phyloP scores from a whole-genome alignment of 2,113 vertebrate species.

The Cathartes aura region DNA sequence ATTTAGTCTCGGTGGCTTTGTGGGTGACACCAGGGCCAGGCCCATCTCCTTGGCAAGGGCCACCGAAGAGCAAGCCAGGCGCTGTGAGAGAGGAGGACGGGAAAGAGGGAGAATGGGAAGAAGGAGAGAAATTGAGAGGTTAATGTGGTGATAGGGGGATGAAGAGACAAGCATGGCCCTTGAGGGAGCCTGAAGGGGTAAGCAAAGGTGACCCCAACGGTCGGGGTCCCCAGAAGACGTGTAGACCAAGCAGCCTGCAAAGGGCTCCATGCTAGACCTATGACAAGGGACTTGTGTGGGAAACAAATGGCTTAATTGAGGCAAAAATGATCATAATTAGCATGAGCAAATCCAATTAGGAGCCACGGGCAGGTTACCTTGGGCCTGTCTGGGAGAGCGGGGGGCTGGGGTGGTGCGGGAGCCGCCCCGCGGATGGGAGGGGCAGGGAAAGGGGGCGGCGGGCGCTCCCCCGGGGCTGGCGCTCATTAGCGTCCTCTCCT shows the following conservation, averaged over 20 bases:
- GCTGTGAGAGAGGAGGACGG: not conserved
- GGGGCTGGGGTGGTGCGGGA: not conserved
- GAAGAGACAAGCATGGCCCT: rapidly evolving
- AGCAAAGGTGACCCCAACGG: not conserved
- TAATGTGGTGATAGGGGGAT: rapidly evolving
- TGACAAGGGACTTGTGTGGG: rapidly evolving
- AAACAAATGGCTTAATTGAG: slow-evolving; percentile 43
- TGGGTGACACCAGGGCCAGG: not conserved
- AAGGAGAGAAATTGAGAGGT: not conserved
- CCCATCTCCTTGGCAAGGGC: rapidly evolving
- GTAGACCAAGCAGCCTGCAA: not conserved
- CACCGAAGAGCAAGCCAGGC: not conserved
- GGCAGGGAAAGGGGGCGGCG: not conserved
- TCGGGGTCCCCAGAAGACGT: rapidly evolving
- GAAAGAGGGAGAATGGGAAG: not conserved
- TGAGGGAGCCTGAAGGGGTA: not conserved
- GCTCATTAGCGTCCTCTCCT: not conserved
- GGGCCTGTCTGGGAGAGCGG: not conserved
- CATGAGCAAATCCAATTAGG: slow-evolving; percentile 30
- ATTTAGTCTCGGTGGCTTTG: rapidly evolving
- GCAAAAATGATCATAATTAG: not conserved
- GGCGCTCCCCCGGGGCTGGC: rapidly evolving
- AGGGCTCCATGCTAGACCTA: not conserved
- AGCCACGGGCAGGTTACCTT: not conserved
- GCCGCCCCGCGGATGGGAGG: not conserved